These are phyloP conservation scores for Thumatha senex DNA, from an alignment of 2,888 invertebrate genomes.

Conservation along the genomic window DNA sequence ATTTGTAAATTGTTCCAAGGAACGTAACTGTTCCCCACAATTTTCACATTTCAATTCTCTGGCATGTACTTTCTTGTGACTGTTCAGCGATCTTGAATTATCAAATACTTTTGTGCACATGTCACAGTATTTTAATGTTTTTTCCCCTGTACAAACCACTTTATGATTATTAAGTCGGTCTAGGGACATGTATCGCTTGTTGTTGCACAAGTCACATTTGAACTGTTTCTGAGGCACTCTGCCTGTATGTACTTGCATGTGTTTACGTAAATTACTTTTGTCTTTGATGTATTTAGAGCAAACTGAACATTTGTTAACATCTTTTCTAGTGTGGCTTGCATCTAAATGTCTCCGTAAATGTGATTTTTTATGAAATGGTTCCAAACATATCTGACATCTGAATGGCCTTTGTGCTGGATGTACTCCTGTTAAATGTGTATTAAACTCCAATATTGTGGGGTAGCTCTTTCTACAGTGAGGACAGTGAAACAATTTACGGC, in stretches of 20 bases:
- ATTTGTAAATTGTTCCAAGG: conserved; percentile 78
- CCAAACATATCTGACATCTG: conserved; percentile 80
- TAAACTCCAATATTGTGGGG: conserved; percentile 79
- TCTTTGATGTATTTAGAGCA: conserved; percentile 83
- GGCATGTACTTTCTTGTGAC: conserved; percentile 81
- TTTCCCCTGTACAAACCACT: conserved; percentile 80
- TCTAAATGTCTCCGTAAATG: conserved; percentile 79
- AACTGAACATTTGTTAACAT: conserved; percentile 81
- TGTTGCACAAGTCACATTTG: conserved; percentile 81
- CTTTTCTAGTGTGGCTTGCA: conserved; percentile 77
- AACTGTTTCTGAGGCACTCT: conserved; percentile 81
- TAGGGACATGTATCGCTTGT: conserved; percentile 80
- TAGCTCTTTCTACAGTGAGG: conserved; percentile 82
- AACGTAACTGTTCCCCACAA: conserved; percentile 79
- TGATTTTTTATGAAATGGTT: conserved; percentile 79
- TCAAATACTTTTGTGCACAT: conserved; percentile 83
- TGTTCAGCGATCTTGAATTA: conserved; percentile 79
- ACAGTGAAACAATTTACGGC: conserved; percentile 79
- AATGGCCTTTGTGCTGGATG: conserved; percentile 81
- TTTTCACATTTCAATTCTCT: conserved; percentile 79
- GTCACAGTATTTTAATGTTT: conserved; percentile 79
- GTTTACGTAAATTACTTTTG: conserved; percentile 80
- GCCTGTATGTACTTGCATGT: conserved; percentile 83
- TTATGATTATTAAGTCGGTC: conserved; percentile 81
- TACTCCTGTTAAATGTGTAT: conserved; percentile 79